phyloP scores from a whole-genome alignment of 2,797 vertebrate species.

The Muscicapa striata region DNA sequence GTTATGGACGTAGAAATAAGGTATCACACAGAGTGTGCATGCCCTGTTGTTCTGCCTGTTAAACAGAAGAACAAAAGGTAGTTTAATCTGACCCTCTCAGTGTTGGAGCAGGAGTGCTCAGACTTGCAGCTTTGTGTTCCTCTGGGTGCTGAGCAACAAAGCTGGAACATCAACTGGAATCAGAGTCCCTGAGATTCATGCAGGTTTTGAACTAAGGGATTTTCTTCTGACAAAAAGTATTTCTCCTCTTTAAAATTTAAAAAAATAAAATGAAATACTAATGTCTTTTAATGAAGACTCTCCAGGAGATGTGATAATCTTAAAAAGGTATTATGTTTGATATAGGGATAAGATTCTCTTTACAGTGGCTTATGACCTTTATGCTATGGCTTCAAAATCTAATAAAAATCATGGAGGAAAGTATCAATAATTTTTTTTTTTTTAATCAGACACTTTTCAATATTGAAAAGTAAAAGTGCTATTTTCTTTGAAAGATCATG shows the following conservation, averaged over 20 bases:
- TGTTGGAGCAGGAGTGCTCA: not conserved
- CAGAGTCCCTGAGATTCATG: not conserved
- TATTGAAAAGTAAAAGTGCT: not conserved
- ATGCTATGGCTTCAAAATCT: not conserved
- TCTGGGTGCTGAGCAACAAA: not conserved
- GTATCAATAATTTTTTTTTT: not conserved
- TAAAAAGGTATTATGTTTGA: not conserved
- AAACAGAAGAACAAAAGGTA: not conserved
- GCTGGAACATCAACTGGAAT: not conserved
- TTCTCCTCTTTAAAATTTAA: not conserved
- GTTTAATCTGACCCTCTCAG: not conserved
- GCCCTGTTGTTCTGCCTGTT: not conserved
- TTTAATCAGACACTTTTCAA: not conserved
- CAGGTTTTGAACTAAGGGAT: not conserved
- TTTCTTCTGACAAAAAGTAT: not conserved
- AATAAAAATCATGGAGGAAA: not conserved
- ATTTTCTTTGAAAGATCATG: not conserved
- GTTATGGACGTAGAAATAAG: not conserved
- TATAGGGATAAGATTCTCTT: not conserved
- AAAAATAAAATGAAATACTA: not conserved
- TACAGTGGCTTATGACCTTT: not conserved
- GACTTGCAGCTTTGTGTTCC: not conserved
- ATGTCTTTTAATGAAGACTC: not conserved
- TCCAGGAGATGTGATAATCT: not conserved
- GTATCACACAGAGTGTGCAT: not conserved